These are phyloP conservation scores for Plusia festucae DNA, from an alignment of 2,888 invertebrate genomes.

Conservation along the genomic window DNA sequence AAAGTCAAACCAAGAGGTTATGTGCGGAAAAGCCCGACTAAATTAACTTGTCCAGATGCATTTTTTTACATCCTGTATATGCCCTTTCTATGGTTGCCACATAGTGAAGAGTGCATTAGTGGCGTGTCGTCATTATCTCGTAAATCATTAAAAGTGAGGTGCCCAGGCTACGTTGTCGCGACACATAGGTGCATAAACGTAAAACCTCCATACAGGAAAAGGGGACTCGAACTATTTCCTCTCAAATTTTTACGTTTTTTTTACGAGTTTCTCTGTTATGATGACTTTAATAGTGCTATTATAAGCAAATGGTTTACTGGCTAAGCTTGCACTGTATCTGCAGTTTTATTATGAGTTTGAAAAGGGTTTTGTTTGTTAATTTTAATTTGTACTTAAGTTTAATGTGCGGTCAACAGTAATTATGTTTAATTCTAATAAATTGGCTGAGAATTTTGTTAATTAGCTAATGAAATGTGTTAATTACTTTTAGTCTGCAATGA, in stretches of 20 bases:
- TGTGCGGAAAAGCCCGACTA: no score
- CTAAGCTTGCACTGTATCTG: not conserved
- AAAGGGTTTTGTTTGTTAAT: not conserved
- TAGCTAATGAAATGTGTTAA: not conserved
- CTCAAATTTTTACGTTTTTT: conserved; percentile 11
- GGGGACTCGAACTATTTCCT: conserved; percentile 2
- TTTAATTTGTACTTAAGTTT: not conserved
- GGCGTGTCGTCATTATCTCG: conserved; percentile 31
- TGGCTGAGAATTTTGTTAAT: not conserved
- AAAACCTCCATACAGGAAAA: conserved; percentile 19
- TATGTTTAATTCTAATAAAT: not conserved
- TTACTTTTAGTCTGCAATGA: not conserved
- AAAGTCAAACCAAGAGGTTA: no score
- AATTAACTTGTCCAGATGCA: no score
- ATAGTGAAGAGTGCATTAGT: conserved; percentile 32
- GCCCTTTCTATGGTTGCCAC: not conserved
- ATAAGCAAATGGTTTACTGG: not conserved
- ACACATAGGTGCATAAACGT: conserved; percentile 13
- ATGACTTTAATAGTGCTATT: not conserved
- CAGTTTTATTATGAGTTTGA: not conserved
- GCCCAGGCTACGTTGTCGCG: not conserved
- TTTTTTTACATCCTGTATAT: not conserved
- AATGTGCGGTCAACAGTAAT: not conserved
- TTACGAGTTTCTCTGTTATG: conserved; percentile 12
- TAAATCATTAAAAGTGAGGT: conserved; percentile 46